These are phyloP conservation scores for Drosophila diplacantha DNA, from an alignment of 2,888 invertebrate genomes.

Conservation along the genomic window DNA sequence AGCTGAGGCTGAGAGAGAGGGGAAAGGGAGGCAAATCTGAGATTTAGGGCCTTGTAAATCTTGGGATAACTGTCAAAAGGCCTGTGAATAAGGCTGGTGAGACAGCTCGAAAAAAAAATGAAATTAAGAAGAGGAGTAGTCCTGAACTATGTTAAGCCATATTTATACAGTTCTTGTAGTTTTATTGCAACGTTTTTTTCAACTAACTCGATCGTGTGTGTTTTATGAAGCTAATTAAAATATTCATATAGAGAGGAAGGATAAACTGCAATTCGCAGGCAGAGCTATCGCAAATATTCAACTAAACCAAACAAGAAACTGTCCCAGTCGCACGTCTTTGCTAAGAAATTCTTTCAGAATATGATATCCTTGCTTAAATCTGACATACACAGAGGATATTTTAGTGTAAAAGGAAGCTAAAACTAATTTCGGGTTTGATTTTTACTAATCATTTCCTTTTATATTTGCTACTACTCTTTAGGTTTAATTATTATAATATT, in stretches of 20 bases:
- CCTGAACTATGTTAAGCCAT: background rate
- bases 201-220: background rate
- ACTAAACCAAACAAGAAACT: constrained; percentile 9
- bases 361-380: background rate
- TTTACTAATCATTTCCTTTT: background rate
- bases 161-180: background rate
- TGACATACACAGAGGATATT: constrained; percentile 1
- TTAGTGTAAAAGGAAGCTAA: background rate
- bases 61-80: constrained; percentile 21
- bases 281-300: background rate
- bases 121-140: background rate
- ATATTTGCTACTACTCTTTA: background rate
- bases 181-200: background rate
- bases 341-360: constrained; percentile 6
- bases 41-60: constrained; percentile 40
- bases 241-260: background rate
- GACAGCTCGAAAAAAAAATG: background rate
- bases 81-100: background rate
- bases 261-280: background rate
- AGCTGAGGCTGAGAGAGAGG: constrained; percentile 2
- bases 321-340: constrained; percentile 1
- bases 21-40: constrained; percentile 10
- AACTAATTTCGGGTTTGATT: background rate
- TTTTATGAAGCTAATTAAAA: background rate
- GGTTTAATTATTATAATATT: rapidly evolving